These are phyloP conservation scores for Dinothrombium tinctorium DNA, from an alignment of 1,140 invertebrate species.

Conservation along the genomic window DNA sequence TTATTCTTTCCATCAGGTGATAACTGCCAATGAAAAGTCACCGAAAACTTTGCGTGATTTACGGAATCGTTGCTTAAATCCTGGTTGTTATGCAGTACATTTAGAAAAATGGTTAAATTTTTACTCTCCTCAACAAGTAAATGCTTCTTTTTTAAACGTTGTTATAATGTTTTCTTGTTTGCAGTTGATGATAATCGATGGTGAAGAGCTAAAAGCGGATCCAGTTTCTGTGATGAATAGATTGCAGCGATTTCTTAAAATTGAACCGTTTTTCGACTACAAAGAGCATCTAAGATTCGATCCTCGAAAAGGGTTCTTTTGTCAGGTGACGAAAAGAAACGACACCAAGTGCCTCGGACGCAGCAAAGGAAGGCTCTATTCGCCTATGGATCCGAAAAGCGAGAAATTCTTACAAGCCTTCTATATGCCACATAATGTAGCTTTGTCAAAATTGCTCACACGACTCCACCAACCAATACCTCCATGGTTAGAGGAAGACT, in stretches of 20 bases:
- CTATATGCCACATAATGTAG: slow-evolving; percentile 76
- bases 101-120: slow-evolving; percentile 81
- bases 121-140: slow-evolving; percentile 46
- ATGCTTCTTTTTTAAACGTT: background rate
- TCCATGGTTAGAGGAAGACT: slow-evolving; percentile 75
- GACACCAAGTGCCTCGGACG: slow-evolving; percentile 64
- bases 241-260: slow-evolving; percentile 75
- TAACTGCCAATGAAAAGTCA: slow-evolving; percentile 62
- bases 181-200: slow-evolving; percentile 79
- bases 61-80: slow-evolving; percentile 64
- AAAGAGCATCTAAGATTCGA: slow-evolving; percentile 70
- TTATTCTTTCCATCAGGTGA: slow-evolving; percentile 76
- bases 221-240: slow-evolving; percentile 72
- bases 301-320: slow-evolving; percentile 85
- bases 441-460: slow-evolving; percentile 67
- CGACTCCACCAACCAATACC: slow-evolving; percentile 57
- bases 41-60: slow-evolving; percentile 62
- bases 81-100: slow-evolving; percentile 87
- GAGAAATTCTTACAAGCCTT: slow-evolving; percentile 61
- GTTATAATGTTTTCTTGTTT: background rate
- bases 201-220: slow-evolving; percentile 62
- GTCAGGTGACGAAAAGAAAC: slow-evolving; percentile 53
- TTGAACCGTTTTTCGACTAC: slow-evolving; percentile 68
- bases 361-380: slow-evolving; percentile 82
- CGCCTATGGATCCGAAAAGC: slow-evolving; percentile 64